Evolutionary conservation across 2,888 invertebrate species (phyloP).

Genomic region (Ferrisia virgata): DNA sequence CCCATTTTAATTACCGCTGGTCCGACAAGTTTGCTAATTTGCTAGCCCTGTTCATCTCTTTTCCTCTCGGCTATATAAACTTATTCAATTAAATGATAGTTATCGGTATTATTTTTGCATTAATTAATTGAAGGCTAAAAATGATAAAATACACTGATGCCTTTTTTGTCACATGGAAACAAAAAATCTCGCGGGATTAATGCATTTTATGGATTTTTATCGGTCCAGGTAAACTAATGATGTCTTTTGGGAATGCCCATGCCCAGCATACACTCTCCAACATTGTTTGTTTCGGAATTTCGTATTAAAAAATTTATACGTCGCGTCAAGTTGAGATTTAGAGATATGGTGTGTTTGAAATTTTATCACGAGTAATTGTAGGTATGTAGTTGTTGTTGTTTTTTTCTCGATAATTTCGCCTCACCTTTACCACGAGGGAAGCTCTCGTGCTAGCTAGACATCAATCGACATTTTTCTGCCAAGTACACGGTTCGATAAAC

Average conservation of each 20-base stretch:
- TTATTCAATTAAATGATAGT: constrained; percentile 14
- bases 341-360: no score
- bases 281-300: no score
- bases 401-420: neutral
- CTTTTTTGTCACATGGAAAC: neutral
- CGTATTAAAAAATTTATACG: neutral
- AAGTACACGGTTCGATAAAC: neutral
- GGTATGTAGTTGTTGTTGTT: neutral
- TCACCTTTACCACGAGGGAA: neutral
- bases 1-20: neutral
- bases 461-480: neutral
- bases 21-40: constrained; percentile 1
- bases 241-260: neutral
- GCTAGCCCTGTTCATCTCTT: neutral
- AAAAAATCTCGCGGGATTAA: neutral
- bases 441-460: neutral
- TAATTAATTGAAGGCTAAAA: neutral
- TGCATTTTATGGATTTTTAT: constrained; percentile 14
- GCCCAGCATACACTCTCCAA: neutral
- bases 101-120: constrained; percentile 17
- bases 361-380: no score
- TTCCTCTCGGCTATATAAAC: neutral
- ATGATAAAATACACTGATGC: neutral
- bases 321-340: no score
- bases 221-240: neutral